phyloP scores from a whole-genome alignment of 2,797 vertebrate species.

The Menidia menidia region DNA sequence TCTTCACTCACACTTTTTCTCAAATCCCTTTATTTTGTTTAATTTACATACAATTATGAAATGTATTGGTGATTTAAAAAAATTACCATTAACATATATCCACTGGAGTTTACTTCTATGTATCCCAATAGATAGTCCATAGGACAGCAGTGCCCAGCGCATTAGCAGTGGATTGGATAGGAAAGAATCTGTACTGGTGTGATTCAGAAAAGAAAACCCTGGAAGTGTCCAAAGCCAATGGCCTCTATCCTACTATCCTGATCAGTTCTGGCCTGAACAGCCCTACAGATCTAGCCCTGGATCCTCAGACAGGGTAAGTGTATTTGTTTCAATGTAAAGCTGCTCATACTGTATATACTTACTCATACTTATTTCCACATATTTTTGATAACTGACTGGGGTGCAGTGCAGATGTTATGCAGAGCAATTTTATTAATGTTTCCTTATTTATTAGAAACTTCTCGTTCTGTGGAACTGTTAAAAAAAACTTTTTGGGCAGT shows the following conservation, averaged over 20 bases:
- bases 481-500: background rate
- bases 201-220: slow-evolving; percentile 94
- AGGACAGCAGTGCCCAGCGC: slow-evolving; percentile 94
- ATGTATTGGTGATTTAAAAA: background rate
- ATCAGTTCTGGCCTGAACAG: slow-evolving; percentile 92
- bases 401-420: background rate
- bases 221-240: slow-evolving; percentile 96
- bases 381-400: too few relatives aligned
- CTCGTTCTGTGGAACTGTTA: background rate
- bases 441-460: background rate
- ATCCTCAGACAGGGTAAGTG: slow-evolving; percentile 91
- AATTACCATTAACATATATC: background rate
- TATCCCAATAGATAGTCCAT: slow-evolving; percentile 88
- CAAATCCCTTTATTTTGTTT: background rate
- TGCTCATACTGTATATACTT: too few relatives aligned
- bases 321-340: background rate
- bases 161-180: slow-evolving; percentile 97
- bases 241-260: slow-evolving; percentile 93
- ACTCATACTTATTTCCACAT: too few relatives aligned
- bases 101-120: background rate
- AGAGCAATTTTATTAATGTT: background rate
- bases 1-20: background rate
- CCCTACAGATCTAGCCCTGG: slow-evolving; percentile 91
- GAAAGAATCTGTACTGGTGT: slow-evolving; percentile 99
- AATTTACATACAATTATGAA: background rate